Conservation (phyloP, 2,888 invertebrate genomes). For the Drosophila emarginata region DNA sequence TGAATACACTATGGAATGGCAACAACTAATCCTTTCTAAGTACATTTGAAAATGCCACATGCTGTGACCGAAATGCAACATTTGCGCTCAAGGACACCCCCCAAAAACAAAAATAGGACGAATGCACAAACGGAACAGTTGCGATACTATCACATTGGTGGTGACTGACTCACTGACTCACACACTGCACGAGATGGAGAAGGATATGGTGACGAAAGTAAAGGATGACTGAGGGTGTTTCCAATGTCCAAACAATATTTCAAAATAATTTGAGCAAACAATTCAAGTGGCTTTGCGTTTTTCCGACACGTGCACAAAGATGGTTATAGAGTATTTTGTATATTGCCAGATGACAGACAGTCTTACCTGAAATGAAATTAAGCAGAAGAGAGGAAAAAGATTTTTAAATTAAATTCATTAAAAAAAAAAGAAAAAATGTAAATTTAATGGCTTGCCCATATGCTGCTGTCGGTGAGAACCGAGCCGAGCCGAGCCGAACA, state of each 20-base stretch:
- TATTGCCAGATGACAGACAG: constrained; percentile 37
- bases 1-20: constrained; percentile 23
- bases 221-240: constrained; percentile 17
- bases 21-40: constrained; percentile 67
- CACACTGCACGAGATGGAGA: constrained; percentile 38
- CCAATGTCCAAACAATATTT: constrained; percentile 55
- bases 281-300: constrained; percentile 60
- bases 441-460: constrained; percentile 34
- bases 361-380: constrained; percentile 61
- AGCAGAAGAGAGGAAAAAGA: constrained; percentile 1
- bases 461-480: constrained; percentile 25
- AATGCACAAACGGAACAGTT: constrained; percentile 23
- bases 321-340: constrained; percentile 25
- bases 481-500: too few species aligned
- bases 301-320: constrained; percentile 54
- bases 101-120: constrained; percentile 1
- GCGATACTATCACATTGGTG: constrained; percentile 23
- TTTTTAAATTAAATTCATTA: constrained; percentile 37
- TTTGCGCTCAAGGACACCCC: constrained; percentile 70
- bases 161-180: constrained; percentile 23
- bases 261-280: constrained; percentile 70
- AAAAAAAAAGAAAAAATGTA: constrained; percentile 26
- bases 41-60: constrained; percentile 60
- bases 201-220: constrained; percentile 50
- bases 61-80: constrained; percentile 71